Evolutionary conservation across 2,113 vertebrate genomes (phyloP).

Genomic region (Pristiophorus japonicus): DNA sequence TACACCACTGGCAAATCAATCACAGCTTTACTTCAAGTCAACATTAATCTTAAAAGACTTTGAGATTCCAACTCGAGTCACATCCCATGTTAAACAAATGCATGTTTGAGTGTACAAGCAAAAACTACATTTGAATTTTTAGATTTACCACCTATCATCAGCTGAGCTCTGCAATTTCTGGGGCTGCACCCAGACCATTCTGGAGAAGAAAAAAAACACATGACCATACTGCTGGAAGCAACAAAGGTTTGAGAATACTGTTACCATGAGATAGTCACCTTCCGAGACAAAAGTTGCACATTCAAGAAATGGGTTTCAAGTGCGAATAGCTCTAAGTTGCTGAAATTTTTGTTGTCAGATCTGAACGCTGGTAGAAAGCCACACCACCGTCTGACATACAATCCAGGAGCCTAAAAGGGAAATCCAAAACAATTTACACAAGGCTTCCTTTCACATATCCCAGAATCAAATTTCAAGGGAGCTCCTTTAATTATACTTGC

Average conservation of each 20-base stretch:
- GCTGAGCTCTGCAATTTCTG: not conserved
- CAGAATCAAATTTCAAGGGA: not conserved
- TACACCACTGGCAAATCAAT: not conserved
- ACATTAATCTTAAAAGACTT: slow-evolving; percentile 4
- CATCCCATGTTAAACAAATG: not conserved
- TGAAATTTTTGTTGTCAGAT: not conserved
- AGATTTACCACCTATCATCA: not conserved
- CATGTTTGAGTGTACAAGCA: not conserved
- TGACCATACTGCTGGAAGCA: not conserved
- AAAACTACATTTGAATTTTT: not conserved
- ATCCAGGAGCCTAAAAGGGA: not conserved
- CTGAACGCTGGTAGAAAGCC: not conserved
- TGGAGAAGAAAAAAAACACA: not conserved
- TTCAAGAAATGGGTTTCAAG: not conserved
- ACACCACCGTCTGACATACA: not conserved
- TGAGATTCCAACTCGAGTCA: not conserved
- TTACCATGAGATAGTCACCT: not conserved
- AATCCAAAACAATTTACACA: not conserved
- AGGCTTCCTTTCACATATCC: not conserved
- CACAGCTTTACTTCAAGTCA: not conserved
- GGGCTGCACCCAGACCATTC: not conserved
- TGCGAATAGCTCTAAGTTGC: not conserved
- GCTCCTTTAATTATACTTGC: not conserved
- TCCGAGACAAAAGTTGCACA: not conserved
- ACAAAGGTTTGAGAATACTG: not conserved